Percentiles rank a stretch among this genome's conserved stretches.
phyloP scores from a whole-genome alignment of 2,113 vertebrate species.

The human region DNA sequence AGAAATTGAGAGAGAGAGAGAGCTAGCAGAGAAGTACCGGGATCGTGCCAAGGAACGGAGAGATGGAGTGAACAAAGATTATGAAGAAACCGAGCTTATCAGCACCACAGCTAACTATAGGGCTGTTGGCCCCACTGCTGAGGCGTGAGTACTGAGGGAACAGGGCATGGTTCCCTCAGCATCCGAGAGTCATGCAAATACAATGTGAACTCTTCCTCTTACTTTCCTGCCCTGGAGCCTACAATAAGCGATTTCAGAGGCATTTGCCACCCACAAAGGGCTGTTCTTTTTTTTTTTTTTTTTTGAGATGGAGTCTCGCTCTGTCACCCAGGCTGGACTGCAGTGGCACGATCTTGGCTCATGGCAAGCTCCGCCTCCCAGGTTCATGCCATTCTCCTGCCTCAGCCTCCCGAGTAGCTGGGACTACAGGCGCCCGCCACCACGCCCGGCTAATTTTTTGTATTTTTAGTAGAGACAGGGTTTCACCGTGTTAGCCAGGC shows the following conservation, averaged over 20 bases:
- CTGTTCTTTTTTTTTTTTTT: neutral
- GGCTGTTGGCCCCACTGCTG: conserved; percentile 95
- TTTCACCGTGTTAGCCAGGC: too few relatives aligned
- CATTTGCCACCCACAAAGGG: neutral
- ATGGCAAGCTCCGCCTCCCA: too few relatives aligned
- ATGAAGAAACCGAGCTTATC: conserved; percentile 97
- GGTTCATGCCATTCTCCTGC: too few relatives aligned
- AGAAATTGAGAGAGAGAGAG: conserved; percentile 95
- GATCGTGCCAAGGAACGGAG: conserved; percentile 95
- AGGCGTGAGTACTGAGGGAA: conserved; percentile 88
- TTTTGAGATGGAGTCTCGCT: too few relatives aligned
- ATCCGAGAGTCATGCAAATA: neutral
- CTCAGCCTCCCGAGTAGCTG: too few relatives aligned
- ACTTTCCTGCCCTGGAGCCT: neutral
- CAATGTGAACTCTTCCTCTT: neutral
- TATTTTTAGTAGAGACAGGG: too few relatives aligned
- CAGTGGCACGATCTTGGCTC: too few relatives aligned
- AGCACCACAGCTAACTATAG: conserved; percentile 98
- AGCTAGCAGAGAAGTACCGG: conserved; percentile 97
- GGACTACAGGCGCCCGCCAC: too few relatives aligned
- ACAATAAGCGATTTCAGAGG: neutral
- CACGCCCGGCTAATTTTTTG: too few relatives aligned
- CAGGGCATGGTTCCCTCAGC: neutral
- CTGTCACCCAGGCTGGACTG: too few relatives aligned
- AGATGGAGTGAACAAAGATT: conserved; percentile 98